Evolutionary conservation across 2,113 vertebrate species (phyloP).

Genomic region (Sinocyclocheilus anophthalmus): DNA sequence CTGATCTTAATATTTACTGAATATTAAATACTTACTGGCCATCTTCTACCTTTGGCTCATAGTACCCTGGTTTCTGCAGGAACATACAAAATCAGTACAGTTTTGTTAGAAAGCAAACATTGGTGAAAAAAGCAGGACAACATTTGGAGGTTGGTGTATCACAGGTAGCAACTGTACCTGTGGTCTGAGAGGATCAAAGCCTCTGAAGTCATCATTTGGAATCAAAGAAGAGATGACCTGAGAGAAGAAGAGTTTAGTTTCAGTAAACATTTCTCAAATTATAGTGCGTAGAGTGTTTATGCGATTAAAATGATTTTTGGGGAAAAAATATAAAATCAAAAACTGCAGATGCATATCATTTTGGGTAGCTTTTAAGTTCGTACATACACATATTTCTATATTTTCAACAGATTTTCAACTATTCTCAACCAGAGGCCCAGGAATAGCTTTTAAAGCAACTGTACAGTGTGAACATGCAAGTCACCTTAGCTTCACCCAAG

Average conservation of each 20-base stretch:
- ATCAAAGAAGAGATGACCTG: conserved; percentile 86
- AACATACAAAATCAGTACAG: conserved; percentile 21
- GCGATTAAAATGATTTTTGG: too few species aligned
- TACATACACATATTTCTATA: too few species aligned
- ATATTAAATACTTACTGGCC: conserved; percentile 73
- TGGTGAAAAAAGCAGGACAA: not conserved
- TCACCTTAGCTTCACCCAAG: conserved; percentile 90
- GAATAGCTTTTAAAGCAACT: not conserved
- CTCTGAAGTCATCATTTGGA: conserved; percentile 80
- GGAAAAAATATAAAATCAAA: too few species aligned
- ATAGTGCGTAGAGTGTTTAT: too few species aligned
- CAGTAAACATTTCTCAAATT: not conserved
- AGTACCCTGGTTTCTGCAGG: conserved; percentile 83
- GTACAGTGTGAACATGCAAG: not conserved
- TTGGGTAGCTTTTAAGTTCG: too few species aligned
- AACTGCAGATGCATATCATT: too few species aligned
- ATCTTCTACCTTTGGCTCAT: conserved; percentile 75
- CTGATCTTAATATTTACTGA: not conserved
- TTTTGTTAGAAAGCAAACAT: not conserved
- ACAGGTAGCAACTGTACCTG: conserved; percentile 72
- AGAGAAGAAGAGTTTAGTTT: not conserved
- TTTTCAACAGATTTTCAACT: not conserved
- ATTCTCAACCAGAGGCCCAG: not conserved
- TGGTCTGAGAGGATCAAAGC: conserved; percentile 77
- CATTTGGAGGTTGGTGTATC: not conserved